Evolutionary conservation across 92 coral and sea anemone genomes (phyloP).

Genomic region (Heliopora coerulea): DNA sequence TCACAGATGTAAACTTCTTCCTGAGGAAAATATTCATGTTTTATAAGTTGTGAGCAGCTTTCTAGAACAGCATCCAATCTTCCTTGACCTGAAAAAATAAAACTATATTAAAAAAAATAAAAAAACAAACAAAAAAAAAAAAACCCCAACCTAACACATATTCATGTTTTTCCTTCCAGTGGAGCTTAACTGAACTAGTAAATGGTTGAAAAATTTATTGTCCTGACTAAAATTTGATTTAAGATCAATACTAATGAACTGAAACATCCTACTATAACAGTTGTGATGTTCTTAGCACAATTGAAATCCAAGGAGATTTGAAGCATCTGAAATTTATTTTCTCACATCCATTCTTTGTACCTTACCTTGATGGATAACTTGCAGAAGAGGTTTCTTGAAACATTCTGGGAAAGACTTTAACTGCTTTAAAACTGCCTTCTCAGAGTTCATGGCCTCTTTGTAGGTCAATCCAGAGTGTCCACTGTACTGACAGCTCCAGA

Average conservation of each 20-base stretch:
- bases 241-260: too few species aligned
- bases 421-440: conserved; percentile 60
- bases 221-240: too few species aligned
- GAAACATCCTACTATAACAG: too few species aligned
- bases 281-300: too few species aligned
- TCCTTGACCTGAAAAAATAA: conserved; percentile 13
- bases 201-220: too few species aligned
- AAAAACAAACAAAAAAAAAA: too few species aligned
- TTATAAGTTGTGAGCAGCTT: background rate
- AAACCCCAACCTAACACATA: too few species aligned
- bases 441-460: conserved; percentile 70
- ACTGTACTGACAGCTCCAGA: conserved; percentile 80
- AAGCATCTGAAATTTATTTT: too few species aligned
- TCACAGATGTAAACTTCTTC: conserved; percentile 5
- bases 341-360: background rate
- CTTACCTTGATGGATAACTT: conserved; percentile 81
- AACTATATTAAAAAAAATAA: too few species aligned
- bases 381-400: conserved; percentile 61
- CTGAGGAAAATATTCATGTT: background rate
- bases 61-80: background rate
- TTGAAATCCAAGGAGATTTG: too few species aligned
- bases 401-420: conserved; percentile 68
- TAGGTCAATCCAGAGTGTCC: conserved; percentile 66
- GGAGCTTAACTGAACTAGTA: too few species aligned
- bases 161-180: too few species aligned